A percentile compares a stretch with the other conserved stretches of the same genome.
Conservation (phyloP, 2,113 vertebrate species). For the Podarcis cretensis region DNA sequence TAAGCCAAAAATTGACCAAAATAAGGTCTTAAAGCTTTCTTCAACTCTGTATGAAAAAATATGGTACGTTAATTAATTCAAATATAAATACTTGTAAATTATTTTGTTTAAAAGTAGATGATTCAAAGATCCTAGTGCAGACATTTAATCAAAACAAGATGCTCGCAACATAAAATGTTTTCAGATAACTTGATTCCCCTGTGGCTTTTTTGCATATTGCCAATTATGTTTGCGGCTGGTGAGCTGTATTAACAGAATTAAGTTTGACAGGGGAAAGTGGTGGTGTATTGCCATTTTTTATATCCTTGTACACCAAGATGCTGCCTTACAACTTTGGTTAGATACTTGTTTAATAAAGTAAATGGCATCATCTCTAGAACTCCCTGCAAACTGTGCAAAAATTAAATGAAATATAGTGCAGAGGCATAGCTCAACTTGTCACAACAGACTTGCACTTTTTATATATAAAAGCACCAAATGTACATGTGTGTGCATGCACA, state of each 20-base stretch:
- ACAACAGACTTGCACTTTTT: no score
- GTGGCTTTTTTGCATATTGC: neutral
- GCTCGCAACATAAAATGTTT: neutral
- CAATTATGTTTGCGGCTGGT: neutral
- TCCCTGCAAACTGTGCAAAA: neutral
- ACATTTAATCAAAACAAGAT: conserved; percentile 2
- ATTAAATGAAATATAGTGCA: neutral
- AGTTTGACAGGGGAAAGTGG: neutral
- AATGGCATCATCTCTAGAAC: neutral
- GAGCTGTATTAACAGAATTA: neutral
- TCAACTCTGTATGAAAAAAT: conserved; percentile 78
- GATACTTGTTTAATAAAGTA: neutral
- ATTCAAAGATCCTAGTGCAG: neutral
- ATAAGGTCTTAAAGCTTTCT: conserved; percentile 91
- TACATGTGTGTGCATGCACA: no score
- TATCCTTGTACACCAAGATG: neutral
- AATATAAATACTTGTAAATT: conserved; percentile 23
- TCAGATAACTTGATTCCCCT: neutral
- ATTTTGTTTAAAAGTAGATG: neutral
- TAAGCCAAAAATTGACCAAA: conserved; percentile 92
- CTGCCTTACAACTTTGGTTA: neutral
- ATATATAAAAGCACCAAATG: no score
- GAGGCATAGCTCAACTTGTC: no score
- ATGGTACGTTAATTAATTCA: neutral
- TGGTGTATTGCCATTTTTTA: neutral